Evolutionary conservation across 2,888 invertebrate species (phyloP).

Genomic region (Drosophila yooni): DNA sequence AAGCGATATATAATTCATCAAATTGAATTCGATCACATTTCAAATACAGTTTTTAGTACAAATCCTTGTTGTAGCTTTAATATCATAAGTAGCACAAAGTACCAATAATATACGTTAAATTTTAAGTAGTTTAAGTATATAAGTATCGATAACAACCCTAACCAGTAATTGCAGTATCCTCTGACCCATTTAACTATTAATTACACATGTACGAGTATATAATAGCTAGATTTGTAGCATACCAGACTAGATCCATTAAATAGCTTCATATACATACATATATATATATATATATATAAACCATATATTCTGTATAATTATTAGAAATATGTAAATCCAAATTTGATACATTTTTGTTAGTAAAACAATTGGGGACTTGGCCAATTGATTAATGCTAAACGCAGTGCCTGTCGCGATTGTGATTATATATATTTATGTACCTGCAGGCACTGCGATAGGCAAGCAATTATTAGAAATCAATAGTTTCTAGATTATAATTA

Average conservation of each 20-base stretch:
- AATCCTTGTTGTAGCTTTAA: slow-evolving; percentile 47
- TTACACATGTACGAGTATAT: slow-evolving; percentile 30
- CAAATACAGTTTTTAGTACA: slow-evolving; percentile 32
- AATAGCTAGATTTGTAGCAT: slow-evolving; percentile 35
- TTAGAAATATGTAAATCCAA: slow-evolving; percentile 16
- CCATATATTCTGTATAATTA: slow-evolving; percentile 9
- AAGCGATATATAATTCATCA: slow-evolving; percentile 29
- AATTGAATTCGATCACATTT: slow-evolving; percentile 56
- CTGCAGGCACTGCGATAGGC: slow-evolving; percentile 22
- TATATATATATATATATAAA: slow-evolving; percentile 10
- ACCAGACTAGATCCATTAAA: slow-evolving; percentile 36
- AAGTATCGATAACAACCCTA: slow-evolving; percentile 28
- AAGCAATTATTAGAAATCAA: slow-evolving; percentile 15
- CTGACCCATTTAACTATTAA: slow-evolving; percentile 6
- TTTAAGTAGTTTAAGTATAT: slow-evolving; percentile 50
- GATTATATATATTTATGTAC: neutral
- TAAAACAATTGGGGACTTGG: slow-evolving; percentile 7
- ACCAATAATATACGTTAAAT: slow-evolving; percentile 21
- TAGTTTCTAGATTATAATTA: slow-evolving; percentile 23
- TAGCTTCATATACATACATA: slow-evolving; percentile 24
- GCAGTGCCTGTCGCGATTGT: slow-evolving; percentile 13
- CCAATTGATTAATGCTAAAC: neutral
- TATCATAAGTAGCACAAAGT: slow-evolving; percentile 22
- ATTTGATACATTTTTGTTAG: slow-evolving; percentile 16
- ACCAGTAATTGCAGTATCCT: slow-evolving; percentile 20